Conservation (phyloP, 2,797 vertebrate species). For the Emydoidea blandingii region DNA sequence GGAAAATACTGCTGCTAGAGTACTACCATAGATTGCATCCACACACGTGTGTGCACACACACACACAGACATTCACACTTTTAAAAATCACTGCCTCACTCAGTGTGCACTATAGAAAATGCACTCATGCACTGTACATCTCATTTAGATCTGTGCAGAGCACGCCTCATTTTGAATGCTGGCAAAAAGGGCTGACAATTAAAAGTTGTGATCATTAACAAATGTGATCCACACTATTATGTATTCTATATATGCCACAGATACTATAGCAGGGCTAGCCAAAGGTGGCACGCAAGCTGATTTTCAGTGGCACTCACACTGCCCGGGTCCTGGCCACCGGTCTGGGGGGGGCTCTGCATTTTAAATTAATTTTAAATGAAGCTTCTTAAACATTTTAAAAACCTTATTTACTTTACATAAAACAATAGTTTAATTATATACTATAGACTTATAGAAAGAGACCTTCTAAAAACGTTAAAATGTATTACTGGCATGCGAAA, state of each 20-base stretch:
- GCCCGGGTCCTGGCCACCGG: too few species aligned
- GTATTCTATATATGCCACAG: slow-evolving; percentile 50
- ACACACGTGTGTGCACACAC: neutral
- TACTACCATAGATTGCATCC: neutral
- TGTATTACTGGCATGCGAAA: too few species aligned
- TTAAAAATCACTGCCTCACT: neutral
- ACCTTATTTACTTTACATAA: too few species aligned
- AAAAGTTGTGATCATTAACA: slow-evolving; percentile 17
- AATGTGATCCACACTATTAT: neutral
- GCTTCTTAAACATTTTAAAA: too few species aligned
- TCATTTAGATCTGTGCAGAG: neutral
- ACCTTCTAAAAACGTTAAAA: too few species aligned
- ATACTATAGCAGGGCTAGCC: neutral
- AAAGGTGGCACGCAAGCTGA: too few species aligned
- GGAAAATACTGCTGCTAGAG: neutral
- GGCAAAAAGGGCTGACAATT: neutral
- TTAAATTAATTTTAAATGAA: too few species aligned
- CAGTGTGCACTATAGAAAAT: neutral
- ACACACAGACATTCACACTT: neutral
- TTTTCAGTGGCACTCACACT: too few species aligned
- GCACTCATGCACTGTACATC: rapidly evolving
- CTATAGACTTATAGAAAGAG: too few species aligned
- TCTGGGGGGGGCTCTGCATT: too few species aligned
- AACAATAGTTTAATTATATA: too few species aligned
- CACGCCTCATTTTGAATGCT: neutral